phyloP scores from a whole-genome alignment of 2,888 invertebrate genomes.

The Strigamia crassipes region DNA sequence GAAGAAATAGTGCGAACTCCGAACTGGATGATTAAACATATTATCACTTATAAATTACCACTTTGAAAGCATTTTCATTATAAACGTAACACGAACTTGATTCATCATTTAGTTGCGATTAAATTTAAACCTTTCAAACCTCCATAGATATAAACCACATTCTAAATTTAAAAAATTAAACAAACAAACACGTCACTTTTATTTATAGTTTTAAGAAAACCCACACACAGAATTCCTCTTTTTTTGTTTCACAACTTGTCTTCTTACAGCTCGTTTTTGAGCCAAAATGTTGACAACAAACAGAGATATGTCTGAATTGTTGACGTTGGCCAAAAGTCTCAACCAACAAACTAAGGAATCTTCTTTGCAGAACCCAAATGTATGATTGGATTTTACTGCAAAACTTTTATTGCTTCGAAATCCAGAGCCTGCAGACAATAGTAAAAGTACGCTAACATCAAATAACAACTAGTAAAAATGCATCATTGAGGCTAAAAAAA shows the following conservation, averaged over 20 bases:
- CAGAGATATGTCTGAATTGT: not conserved
- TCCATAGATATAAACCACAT: not conserved
- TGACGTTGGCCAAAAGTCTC: not conserved
- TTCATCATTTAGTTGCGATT: not conserved
- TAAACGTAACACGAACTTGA: not conserved
- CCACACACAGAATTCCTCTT: not conserved
- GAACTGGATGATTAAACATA: too few relatives aligned
- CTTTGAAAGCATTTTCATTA: conserved; percentile 4
- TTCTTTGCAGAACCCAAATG: not conserved
- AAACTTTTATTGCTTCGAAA: too few relatives aligned
- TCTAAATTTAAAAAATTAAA: not conserved
- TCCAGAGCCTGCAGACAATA: too few relatives aligned
- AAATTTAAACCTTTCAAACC: not conserved
- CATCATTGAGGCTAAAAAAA: too few relatives aligned
- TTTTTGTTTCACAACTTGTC: conserved; percentile 7
- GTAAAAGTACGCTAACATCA: too few relatives aligned
- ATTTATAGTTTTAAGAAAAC: not conserved
- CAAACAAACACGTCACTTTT: not conserved
- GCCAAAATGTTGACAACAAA: conserved; percentile 5
- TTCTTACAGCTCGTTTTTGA: not conserved
- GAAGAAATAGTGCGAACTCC: too few relatives aligned
- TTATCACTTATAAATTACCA: not conserved
- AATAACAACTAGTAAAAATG: too few relatives aligned
- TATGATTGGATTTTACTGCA: not conserved
- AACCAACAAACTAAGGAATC: not conserved